A percentile compares a stretch with the other conserved stretches of the same genome.
Evolutionary conservation across 2,888 invertebrate genomes (phyloP).

Genomic region (Mesoligia furuncula): DNA sequence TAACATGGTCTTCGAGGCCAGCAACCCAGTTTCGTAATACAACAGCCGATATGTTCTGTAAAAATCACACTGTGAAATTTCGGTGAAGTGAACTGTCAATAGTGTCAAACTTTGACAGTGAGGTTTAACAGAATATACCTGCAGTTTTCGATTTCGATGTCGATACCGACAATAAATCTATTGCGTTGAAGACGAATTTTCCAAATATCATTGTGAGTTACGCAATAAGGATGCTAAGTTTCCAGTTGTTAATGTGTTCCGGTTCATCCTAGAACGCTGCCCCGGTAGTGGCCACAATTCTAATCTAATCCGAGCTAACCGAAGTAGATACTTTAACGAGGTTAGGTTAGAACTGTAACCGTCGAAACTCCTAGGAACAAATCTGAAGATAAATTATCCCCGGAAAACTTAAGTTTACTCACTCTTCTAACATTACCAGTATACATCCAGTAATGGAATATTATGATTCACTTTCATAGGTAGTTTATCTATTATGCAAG

Average conservation of each 20-base stretch:
- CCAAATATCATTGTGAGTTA: background rate
- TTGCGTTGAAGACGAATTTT: background rate
- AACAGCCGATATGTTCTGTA: background rate
- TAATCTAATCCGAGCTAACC: slow-evolving; percentile 22
- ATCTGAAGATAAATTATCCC: background rate
- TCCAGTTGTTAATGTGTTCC: background rate
- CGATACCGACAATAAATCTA: background rate
- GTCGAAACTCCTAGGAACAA: background rate
- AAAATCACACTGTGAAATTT: too few species aligned
- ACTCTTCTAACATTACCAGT: slow-evolving; percentile 4
- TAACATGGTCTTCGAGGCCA: background rate
- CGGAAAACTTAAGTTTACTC: slow-evolving; percentile 1
- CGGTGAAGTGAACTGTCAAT: background rate
- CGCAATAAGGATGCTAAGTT: background rate
- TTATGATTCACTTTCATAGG: slow-evolving; percentile 16
- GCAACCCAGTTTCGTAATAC: background rate
- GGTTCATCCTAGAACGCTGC: slow-evolving; percentile 2
- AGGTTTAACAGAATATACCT: background rate
- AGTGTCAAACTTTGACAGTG: background rate
- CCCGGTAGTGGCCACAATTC: slow-evolving; percentile 8
- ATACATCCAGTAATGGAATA: slow-evolving; percentile 6
- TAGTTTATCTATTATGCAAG: slow-evolving; percentile 10
- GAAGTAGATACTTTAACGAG: background rate
- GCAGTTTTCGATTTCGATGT: background rate
- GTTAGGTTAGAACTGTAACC: slow-evolving; percentile 4